These are phyloP conservation scores for Spea hammondii DNA, from an alignment of 2,797 vertebrate genomes.

Conservation along the genomic window DNA sequence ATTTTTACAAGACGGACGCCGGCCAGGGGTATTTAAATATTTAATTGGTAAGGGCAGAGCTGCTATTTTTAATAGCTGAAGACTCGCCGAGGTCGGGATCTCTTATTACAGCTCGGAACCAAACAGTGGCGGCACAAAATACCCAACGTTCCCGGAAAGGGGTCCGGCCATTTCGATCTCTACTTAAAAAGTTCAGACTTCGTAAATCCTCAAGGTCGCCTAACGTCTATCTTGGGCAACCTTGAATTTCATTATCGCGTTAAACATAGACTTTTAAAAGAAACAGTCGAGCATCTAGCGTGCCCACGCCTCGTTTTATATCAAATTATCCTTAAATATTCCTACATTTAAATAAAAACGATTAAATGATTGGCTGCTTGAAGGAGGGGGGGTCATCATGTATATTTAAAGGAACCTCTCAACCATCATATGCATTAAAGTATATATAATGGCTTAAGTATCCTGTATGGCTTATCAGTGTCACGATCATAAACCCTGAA, in stretches of 20 bases:
- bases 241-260: neutral
- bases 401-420: too few species aligned
- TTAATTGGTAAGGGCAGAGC: neutral
- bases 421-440: too few species aligned
- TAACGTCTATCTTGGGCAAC: neutral
- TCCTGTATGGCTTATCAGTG: too few species aligned
- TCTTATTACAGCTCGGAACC: neutral
- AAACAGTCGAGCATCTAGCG: too few species aligned
- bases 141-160: neutral
- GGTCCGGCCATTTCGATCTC: neutral
- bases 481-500: too few species aligned
- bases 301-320: too few species aligned
- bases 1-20: neutral
- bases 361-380: too few species aligned
- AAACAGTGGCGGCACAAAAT: neutral
- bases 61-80: neutral
- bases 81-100: neutral
- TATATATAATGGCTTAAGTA: too few species aligned
- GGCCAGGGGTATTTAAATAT: neutral
- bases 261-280: neutral
- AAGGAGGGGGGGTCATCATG: too few species aligned
- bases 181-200: neutral
- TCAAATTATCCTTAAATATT: too few species aligned
- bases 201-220: neutral
- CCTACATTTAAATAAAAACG: too few species aligned